Evolutionary conservation across 2,797 vertebrate genomes (phyloP), one percentile per base, ranked within the genome.

Genomic region (Enteromius anoplus): DNA sequence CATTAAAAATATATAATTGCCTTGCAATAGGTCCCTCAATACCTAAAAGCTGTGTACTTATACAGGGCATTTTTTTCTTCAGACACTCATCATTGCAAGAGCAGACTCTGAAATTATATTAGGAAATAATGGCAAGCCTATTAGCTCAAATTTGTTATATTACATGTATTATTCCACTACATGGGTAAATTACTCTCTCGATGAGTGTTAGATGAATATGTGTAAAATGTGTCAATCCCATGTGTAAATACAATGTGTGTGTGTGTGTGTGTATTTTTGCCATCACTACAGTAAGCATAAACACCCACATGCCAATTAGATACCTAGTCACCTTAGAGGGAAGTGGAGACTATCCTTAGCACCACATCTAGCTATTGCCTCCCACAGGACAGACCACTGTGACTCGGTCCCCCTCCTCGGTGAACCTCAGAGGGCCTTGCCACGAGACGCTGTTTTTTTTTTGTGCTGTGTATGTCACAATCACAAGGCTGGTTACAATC

Each of bases 341-440:
- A 85, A 69, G 19, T 37, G 15, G 53, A 68, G 37, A 45, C 81
- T 85, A 85, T 83, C 83, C 83, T 70, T 86, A 83, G 85, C 83
- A 79, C 75, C 29, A 58, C 6, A 70, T 70, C 68, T 79, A 60
- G 78, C 47, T 71, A 69, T 34, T 65, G 53, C 7, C 29, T 88
- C 87, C 84, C 85, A 10, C 19, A 79, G 78, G 87, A 83, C 72
- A 65, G 77, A 42, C 62, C 37, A 29, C 60, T 55, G 19, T 14
- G 75, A 76, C 64, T 79, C 69, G 64, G 70, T 80, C 83, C 76
- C 82, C 40, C 53, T 88, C 60, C 66, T 15, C 84, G 72, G 84
- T 76, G 72, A 79, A 65, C 90, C 89, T 93, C 32, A 80, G 47
- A 78, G 62, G 86, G 66, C 72, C 29, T 17, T 40, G 83, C 65